phyloP scores from a whole-genome alignment of 2,113 vertebrate species.

The Ictalurus furcatus region DNA sequence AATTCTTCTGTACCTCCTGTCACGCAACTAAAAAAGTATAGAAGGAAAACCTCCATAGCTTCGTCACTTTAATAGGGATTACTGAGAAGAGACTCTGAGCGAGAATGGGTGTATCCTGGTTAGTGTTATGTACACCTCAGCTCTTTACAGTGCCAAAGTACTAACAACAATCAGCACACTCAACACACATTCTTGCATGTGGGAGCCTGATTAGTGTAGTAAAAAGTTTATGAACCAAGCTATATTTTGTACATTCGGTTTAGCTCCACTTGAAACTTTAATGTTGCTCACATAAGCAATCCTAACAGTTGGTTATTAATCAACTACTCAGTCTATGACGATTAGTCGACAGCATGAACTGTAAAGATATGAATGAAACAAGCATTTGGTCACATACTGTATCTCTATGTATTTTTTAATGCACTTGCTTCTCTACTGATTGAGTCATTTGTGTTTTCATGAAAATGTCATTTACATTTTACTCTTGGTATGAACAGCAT shows the following conservation, averaged over 20 bases:
- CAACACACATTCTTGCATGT: not conserved
- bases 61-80: not conserved
- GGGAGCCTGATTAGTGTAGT: not conserved
- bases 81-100: constrained; percentile 32
- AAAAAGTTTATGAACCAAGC: not conserved
- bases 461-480: not conserved
- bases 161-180: not conserved
- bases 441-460: not conserved
- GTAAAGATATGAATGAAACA: not conserved
- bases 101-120: constrained; percentile 35
- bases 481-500: not conserved
- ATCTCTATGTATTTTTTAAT: not conserved
- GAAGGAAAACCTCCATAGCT: not conserved
- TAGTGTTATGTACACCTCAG: constrained; percentile 12
- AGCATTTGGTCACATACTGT: not conserved
- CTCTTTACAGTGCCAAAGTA: not conserved
- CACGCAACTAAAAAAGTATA: not conserved
- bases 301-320: not conserved
- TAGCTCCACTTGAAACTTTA: not conserved
- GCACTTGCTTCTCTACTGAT: not conserved
- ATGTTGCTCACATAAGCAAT: not conserved
- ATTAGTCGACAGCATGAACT: not conserved
- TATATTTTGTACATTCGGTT: not conserved
- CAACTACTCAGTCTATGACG: not conserved
- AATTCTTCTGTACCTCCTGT: not conserved